Evolutionary conservation across 2,113 vertebrate species (phyloP).

Genomic region (Athene cunicularia): DNA sequence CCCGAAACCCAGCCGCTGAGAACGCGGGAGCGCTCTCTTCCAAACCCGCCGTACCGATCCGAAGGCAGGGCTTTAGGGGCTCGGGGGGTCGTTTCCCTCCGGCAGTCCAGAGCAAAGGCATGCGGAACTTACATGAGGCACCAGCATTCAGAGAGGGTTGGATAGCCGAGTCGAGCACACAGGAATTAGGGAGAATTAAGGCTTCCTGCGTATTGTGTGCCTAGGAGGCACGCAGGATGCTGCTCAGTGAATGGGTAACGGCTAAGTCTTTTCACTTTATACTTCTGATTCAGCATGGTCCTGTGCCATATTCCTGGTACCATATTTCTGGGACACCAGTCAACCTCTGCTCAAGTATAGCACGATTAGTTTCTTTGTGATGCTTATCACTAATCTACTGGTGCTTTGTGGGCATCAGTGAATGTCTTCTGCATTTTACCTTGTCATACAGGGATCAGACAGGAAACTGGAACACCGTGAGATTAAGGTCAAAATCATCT

Average conservation of each 20-base stretch:
- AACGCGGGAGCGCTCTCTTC: not conserved
- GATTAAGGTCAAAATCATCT: slow-evolving; percentile 33
- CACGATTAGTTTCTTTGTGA: not conserved
- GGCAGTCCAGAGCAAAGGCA: not conserved
- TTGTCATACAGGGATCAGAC: not conserved
- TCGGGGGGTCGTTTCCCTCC: not conserved
- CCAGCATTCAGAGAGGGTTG: not conserved
- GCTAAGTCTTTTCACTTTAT: not conserved
- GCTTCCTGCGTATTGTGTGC: not conserved
- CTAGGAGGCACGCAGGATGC: not conserved
- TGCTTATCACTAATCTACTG: slow-evolving; percentile 15
- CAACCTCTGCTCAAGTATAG: not conserved
- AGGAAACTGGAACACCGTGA: not conserved
- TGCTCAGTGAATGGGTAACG: not conserved
- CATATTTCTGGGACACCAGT: not conserved
- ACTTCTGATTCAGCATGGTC: not conserved
- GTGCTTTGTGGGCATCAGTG: not conserved
- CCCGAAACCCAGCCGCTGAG: not conserved
- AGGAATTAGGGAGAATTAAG: not conserved
- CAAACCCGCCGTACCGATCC: fast-evolving
- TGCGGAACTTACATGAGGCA: not conserved
- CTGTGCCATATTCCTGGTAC: not conserved
- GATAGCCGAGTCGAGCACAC: not conserved
- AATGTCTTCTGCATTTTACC: not conserved
- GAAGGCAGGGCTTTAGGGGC: fast-evolving